Evolutionary conservation across 92 coral and sea anemone genomes (phyloP), one percentile per base, ranked within the genome.

Genomic region (Virgularia gustaviana): DNA sequence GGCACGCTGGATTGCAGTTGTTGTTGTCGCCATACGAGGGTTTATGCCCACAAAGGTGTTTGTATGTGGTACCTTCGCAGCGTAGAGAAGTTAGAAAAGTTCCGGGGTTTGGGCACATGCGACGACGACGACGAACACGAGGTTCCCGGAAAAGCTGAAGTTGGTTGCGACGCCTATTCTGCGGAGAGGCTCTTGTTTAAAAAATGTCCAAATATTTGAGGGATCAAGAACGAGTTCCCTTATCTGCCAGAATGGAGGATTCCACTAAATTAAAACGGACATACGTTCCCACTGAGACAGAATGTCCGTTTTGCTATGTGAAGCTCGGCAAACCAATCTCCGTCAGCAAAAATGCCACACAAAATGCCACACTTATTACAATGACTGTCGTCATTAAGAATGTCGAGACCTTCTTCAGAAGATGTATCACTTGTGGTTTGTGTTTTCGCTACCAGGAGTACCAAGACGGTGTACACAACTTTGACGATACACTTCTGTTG

Each of bases 401-500:
- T 38, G 70, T 71, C 53, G 72, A 79, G 59, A 83, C 83, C 8
- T 77, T 29, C 70, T 77, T 24, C 70, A 83, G 71, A 36, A 44
- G 38, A 1, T 63, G 87, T 32, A 31, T 57, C 3, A 39, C 63
- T 9, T 83, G 83, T 29, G 36, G 55, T 35, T 15, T 78, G 68
- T 78, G 83, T 38, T 83, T 53, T 28, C 28, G 83, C 8, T 78
- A 83, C 53, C 83, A 83, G 32, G 80, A 83, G 33, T 35, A 44
- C 8, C 49, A 31, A 1, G 11, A 24, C 31, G 39, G 65, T 16
- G 34, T 82, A 1, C 63, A 74, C 72, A 70, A 60, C 34, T 83
- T 62, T 29, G 56, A 71, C 20, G 87, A 72, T 13, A 78, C n/a
- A n/a, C n/a, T n/a, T n/a, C n/a, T n/a, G n/a, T n/a, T n/a, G n/a